Evolutionary conservation across 2,888 invertebrate species (phyloP).

Genomic region (Trichopria drosophilae): DNA sequence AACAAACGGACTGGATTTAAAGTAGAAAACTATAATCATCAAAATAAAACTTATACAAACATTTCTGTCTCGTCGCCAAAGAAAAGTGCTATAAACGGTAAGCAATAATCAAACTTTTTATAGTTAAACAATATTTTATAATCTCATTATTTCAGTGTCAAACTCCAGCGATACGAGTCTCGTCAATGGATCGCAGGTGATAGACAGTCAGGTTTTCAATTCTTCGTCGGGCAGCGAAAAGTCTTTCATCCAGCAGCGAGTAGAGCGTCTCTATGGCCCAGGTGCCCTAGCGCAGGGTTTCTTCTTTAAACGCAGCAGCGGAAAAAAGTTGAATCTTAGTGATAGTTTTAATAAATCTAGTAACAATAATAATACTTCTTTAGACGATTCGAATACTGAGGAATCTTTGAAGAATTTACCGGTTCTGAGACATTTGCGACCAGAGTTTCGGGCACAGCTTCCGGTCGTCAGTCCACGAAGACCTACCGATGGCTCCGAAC

Average conservation of each 20-base stretch:
- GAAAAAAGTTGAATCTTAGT: slow-evolving; percentile 54
- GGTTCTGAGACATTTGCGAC: slow-evolving; percentile 79
- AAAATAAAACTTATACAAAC: slow-evolving; percentile 43
- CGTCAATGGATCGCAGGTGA: slow-evolving; percentile 46
- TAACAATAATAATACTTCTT: slow-evolving; percentile 46
- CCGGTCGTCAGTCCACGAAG: slow-evolving; percentile 62
- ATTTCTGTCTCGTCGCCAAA: slow-evolving; percentile 49
- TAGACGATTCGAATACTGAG: slow-evolving; percentile 48
- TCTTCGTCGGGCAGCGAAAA: slow-evolving; percentile 54
- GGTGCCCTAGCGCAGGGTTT: slow-evolving; percentile 85
- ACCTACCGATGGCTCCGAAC: slow-evolving; percentile 56
- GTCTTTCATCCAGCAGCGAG: slow-evolving; percentile 84
- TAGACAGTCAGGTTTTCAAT: slow-evolving; percentile 40
- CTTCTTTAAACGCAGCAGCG: slow-evolving; percentile 60
- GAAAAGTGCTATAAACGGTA: slow-evolving; percentile 39
- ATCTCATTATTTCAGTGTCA: slow-evolving; percentile 39
- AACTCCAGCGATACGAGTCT: slow-evolving; percentile 45
- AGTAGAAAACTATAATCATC: slow-evolving; percentile 40
- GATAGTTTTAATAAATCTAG: slow-evolving; percentile 51
- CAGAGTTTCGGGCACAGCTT: slow-evolving; percentile 83
- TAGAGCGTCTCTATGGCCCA: slow-evolving; percentile 85
- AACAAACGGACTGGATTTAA: slow-evolving; percentile 7
- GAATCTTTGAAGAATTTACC: slow-evolving; percentile 64
- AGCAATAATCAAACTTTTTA: slow-evolving; percentile 14
- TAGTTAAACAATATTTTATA: slow-evolving; percentile 5